phyloP scores from a whole-genome alignment of 2,113 vertebrate species.

The Pseudonaja textilis region DNA sequence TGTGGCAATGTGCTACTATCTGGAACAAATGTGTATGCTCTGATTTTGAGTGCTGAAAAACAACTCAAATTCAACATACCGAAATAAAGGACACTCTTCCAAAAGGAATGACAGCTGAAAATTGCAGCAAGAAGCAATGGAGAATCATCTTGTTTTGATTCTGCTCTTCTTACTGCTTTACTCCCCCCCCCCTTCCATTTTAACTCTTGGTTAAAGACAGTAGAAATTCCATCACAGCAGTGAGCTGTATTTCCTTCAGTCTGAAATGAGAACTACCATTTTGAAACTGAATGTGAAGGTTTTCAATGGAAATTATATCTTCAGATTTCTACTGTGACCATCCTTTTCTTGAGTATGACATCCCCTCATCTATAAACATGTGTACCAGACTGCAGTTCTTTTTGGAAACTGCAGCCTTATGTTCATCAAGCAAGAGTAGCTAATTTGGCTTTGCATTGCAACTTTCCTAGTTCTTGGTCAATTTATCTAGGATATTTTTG shows the following conservation, averaged over 20 bases:
- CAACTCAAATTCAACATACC: background rate
- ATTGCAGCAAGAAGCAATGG: background rate
- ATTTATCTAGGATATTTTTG: background rate
- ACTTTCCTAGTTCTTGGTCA: background rate
- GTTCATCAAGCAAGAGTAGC: background rate
- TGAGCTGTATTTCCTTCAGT: background rate
- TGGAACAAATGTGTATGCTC: background rate
- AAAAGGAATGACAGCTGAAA: background rate
- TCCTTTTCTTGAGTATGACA: background rate
- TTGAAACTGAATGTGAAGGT: background rate
- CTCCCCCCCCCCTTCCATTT: background rate
- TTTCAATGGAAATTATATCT: background rate
- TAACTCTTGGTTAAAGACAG: background rate
- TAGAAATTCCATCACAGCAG: background rate
- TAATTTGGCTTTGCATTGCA: background rate
- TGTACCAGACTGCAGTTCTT: background rate
- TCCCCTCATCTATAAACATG: background rate
- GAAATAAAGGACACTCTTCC: background rate
- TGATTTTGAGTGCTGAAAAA: background rate
- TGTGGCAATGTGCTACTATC: background rate
- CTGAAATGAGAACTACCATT: background rate
- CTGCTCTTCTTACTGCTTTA: background rate
- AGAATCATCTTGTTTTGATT: background rate
- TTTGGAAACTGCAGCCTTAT: background rate
- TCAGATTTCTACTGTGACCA: too few species aligned